Evolutionary conservation across 2,797 vertebrate genomes (phyloP), one percentile per base, ranked within the genome.

Genomic region (Bradypodion ventrale): DNA sequence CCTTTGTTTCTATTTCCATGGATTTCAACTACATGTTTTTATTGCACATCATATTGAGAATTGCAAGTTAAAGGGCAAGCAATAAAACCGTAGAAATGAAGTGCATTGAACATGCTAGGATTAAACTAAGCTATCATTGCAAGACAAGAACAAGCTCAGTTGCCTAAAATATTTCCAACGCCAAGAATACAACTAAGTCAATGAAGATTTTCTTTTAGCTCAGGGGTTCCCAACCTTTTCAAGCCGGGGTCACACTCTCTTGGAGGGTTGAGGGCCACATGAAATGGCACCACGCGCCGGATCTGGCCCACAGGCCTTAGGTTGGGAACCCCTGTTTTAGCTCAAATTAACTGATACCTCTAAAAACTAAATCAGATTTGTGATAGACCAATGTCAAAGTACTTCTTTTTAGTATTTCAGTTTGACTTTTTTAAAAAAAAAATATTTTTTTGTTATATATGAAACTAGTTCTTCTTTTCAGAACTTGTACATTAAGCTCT

Each of bases 391-490:
- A 1, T 70, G 52, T 16, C 32, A 85, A 90, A 84, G 75, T 52
- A 83, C 25, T 83, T 87, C 76, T 85, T 90, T 89, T 16, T 82
- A 76, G 91, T 60, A 52, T 40, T 85, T 66, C 62, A 32, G 86
- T 76, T 63, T 60, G 37, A 19, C 6, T 13, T 78, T 65, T 37
- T 9, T 49, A 46, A 70, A 76, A 70, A 89, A 25, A 68, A n/a
- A n/a, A n/a, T n/a, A n/a, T n/a, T n/a, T 59, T 70, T 89, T 80
- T 60, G 92, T 78, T 88, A 83, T 68, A 92, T 80, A 90, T 75
- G 46, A 81, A 81, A 70, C 23, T 40, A 32, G 7, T 46, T 72
- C 77, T 89, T 89, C 92, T 88, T 82, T 82, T 25, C 62, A 12
- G 35, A 27, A 90, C 89, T 12, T 49, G 12, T 49, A 49, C 46